A percentile compares a stretch with the other conserved stretches of the same genome.
Conservation (phyloP, 2,888 invertebrate species). For the Lamellibrachia columna region DNA sequence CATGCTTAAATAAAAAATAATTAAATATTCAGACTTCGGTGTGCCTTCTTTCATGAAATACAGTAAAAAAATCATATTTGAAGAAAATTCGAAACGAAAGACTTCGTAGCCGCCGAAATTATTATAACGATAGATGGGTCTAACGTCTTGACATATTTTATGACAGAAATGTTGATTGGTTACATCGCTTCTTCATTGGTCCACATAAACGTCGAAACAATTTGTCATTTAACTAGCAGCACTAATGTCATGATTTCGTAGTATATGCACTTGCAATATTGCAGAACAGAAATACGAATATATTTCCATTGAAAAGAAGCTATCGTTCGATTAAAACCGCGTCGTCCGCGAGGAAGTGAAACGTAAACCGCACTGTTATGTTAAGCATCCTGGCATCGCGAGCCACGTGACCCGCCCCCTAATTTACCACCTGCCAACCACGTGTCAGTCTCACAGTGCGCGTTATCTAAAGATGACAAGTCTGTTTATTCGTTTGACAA, state of each 20-base stretch:
- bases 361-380: background rate
- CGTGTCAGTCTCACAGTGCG: background rate
- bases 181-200: background rate
- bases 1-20: too few species aligned
- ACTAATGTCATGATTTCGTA: too few species aligned
- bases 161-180: background rate
- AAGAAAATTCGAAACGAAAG: too few species aligned
- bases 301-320: background rate
- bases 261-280: background rate
- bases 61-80: too few species aligned
- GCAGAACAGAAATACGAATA: background rate
- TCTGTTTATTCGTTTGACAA: background rate
- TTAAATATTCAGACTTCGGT: too few species aligned
- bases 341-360: background rate
- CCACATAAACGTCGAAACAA: background rate
- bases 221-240: background rate
- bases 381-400: conserved; percentile 10
- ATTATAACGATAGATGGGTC: too few species aligned
- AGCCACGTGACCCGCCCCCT: background rate
- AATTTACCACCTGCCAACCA: conserved; percentile 6
- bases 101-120: too few species aligned
- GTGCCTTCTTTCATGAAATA: too few species aligned
- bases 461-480: background rate
- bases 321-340: background rate
- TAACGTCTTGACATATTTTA: background rate